phyloP scores from a whole-genome alignment of 1,140 invertebrate genomes.

The Aphaenogaster ashmeadi region DNA sequence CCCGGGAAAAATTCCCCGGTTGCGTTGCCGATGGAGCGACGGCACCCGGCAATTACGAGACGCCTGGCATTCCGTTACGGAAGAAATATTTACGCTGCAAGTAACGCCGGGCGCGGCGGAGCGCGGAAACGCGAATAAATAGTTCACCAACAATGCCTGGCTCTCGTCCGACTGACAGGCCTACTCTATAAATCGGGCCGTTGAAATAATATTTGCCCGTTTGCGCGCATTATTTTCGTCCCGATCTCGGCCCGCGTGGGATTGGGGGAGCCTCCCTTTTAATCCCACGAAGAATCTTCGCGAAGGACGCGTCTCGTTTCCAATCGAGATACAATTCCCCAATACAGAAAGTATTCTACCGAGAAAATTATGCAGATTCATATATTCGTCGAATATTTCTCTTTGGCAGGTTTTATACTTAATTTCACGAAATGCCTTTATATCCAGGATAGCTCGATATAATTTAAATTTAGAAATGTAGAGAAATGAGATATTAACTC shows the following conservation, averaged over 20 bases:
- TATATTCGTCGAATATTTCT: not conserved
- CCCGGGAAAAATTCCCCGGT: not conserved
- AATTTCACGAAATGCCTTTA: not conserved
- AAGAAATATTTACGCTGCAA: conserved; percentile 57
- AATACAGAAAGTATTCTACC: not conserved
- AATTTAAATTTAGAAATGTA: not conserved
- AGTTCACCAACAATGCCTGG: conserved; percentile 82
- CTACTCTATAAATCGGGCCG: conserved; percentile 76
- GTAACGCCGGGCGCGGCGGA: conserved; percentile 18
- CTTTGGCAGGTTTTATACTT: too few species aligned
- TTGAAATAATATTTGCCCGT: conserved; percentile 76
- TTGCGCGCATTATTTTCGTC: conserved; percentile 73
- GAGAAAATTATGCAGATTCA: not conserved
- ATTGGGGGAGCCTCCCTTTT: conserved; percentile 3
- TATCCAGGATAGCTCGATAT: not conserved
- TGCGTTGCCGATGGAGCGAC: conserved; percentile 14
- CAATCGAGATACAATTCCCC: not conserved
- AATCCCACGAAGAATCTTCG: conserved; percentile 8
- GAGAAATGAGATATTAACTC: not conserved
- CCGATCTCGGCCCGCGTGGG: not conserved
- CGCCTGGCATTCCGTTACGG: conserved; percentile 54
- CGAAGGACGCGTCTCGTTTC: not conserved
- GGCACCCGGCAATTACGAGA: conserved; percentile 45
- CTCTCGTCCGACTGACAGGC: conserved; percentile 76
- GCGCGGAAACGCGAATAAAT: conserved; percentile 58